These are phyloP conservation scores for Sclerodermus sp. DNA, from an alignment of 2,888 invertebrate genomes.

Conservation along the genomic window DNA sequence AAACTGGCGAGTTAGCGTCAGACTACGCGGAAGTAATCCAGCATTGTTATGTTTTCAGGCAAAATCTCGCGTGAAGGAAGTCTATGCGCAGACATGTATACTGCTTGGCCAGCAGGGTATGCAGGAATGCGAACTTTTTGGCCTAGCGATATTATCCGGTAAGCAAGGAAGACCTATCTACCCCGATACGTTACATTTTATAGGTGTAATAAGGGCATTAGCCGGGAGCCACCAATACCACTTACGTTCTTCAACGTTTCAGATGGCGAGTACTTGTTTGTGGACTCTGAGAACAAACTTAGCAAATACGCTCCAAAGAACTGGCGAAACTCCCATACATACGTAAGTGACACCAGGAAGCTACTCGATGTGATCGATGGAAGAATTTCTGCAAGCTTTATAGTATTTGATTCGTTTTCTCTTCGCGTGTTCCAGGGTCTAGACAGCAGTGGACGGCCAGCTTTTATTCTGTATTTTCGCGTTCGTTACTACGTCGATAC, in stretches of 20 bases:
- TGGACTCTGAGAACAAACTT: slow-evolving; percentile 92
- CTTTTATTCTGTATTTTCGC: slow-evolving; percentile 85
- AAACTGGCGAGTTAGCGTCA: too few relatives aligned
- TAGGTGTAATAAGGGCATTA: too few relatives aligned
- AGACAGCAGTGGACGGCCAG: slow-evolving; percentile 87
- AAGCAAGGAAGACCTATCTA: too few relatives aligned
- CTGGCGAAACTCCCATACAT: slow-evolving; percentile 92
- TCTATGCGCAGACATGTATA: slow-evolving; percentile 77
- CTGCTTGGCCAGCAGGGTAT: slow-evolving; percentile 81
- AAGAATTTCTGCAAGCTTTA: too few relatives aligned
- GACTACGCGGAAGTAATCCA: background rate
- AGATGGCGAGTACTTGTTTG: slow-evolving; percentile 96
- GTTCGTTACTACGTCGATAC: slow-evolving; percentile 95
- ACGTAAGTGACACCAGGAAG: slow-evolving; percentile 68
- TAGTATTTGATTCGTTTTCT: too few relatives aligned
- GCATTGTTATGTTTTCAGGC: slow-evolving; percentile 64
- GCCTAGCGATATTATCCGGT: slow-evolving; percentile 83
- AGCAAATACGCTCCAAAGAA: slow-evolving; percentile 96
- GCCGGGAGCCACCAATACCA: too few relatives aligned
- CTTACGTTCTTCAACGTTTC: slow-evolving; percentile 54
- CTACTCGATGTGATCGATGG: too few relatives aligned
- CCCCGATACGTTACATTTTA: too few relatives aligned
- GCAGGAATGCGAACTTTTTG: slow-evolving; percentile 84
- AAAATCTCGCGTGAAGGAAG: slow-evolving; percentile 82
- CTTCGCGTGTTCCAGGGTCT: slow-evolving; percentile 75